Base-by-base conservation (phyloP, 1,140 invertebrate species). In the Theocolax elegans region DNA sequence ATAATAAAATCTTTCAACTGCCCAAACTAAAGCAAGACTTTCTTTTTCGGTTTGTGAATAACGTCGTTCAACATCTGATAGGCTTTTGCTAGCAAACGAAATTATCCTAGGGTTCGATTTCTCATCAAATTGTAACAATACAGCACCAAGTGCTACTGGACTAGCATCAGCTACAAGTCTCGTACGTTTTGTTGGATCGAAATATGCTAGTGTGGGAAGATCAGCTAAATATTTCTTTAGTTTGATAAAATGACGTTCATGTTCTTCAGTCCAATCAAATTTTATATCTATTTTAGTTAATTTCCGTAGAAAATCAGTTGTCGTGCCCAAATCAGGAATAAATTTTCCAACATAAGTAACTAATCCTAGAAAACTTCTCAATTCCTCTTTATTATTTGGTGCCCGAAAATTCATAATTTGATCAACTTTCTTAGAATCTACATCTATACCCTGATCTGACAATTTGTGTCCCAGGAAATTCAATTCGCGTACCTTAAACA, bases 11-110 rank as follows among this genome's bases (percentile, higher is more conserved):
- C 76, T 76, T 29, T 82, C 77, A 25, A 82, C 71, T 29, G 75
- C 72, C 79, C 80, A 83, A 53, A 53, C 27, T 15, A 53, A 10
- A 6, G 51, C 51, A 12, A 53, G 21, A 27, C 23, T 29, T 73
- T 87, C 85, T 65, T 81, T 80, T 68, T 87, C 85, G 17, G 80
- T 83, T 67, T 86, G 81, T 7, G 75, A 85, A 68, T 85, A 86
- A 25, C 78, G 40, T 53, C 72, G 74, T 76, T 86, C 79, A n/a
- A 76, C 62, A 17, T 77, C 73, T 7, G 81, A 79, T 25, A 86
- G 72, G 27, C 75, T 80, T 74, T 81, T 80, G 60, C 80, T 82
- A 6, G 75, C 80, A 75, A 79, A 87, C 10, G 79, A 75, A 38
- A 87, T 81, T 15, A 74, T 56, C 65, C 74, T 66, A 10, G 60